Conservation (phyloP, 1,140 invertebrate genomes). For the Antheraea pernyi region DNA sequence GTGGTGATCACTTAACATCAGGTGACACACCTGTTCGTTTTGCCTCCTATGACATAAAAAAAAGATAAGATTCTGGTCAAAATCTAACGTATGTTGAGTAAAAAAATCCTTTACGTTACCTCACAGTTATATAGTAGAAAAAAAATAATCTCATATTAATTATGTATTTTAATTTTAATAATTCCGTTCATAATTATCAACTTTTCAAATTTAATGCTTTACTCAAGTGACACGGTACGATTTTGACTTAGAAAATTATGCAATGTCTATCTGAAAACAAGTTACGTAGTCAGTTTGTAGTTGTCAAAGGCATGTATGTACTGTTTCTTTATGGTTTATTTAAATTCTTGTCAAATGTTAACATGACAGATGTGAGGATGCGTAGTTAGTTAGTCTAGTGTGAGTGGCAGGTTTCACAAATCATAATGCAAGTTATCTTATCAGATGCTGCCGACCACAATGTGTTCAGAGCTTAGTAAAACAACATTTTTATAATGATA, state of each 20-base stretch:
- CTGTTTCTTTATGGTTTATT: conserved; percentile 21
- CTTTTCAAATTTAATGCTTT: neutral
- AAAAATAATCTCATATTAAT: too few species aligned
- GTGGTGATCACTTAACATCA: too few species aligned
- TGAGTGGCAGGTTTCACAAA: conserved; percentile 23
- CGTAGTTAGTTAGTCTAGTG: conserved; percentile 10
- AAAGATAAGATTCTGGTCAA: too few species aligned
- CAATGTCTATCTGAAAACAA: neutral
- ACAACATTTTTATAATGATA: conserved; percentile 39
- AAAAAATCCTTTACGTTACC: too few species aligned
- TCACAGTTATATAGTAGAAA: too few species aligned
- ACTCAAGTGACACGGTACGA: neutral
- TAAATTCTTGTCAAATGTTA: conserved; percentile 18
- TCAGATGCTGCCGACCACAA: conserved; percentile 21
- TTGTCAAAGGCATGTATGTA: neutral
- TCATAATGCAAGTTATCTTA: conserved; percentile 34
- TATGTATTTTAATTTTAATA: too few species aligned
- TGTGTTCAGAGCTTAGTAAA: conserved; percentile 21
- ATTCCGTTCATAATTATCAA: too few species aligned
- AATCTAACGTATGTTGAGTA: too few species aligned
- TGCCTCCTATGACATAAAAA: too few species aligned
- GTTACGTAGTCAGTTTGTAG: conserved; percentile 1
- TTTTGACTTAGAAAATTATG: neutral
- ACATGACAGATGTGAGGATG: conserved; percentile 21
- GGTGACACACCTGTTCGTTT: too few species aligned